Conservation (phyloP, 2,888 invertebrate species). For the Cyrtodaria siliqua region DNA sequence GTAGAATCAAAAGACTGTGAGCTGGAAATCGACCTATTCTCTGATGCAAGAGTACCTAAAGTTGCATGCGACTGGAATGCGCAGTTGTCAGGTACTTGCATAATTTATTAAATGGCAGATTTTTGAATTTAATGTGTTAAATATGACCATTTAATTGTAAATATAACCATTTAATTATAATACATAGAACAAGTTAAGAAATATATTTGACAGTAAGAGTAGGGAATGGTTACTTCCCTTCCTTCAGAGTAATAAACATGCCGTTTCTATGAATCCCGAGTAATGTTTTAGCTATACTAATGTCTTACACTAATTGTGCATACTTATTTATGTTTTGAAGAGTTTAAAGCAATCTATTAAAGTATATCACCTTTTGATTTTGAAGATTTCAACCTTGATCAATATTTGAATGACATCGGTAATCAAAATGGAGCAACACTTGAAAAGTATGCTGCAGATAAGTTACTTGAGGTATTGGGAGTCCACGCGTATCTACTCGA, state of each 20-base stretch:
- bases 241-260: too few species aligned
- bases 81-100: constrained; percentile 35
- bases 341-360: too few species aligned
- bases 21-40: constrained; percentile 33
- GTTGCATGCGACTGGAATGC: constrained; percentile 46
- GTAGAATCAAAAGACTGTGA: constrained; percentile 47
- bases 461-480: constrained; percentile 46
- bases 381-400: constrained; percentile 55
- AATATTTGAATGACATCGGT: constrained; percentile 25
- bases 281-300: neutral
- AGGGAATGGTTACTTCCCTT: too few species aligned
- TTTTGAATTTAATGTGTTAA: too few species aligned
- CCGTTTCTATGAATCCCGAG: too few species aligned
- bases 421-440: constrained; percentile 19
- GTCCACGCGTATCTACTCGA: constrained; percentile 35
- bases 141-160: too few species aligned
- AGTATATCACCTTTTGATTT: too few species aligned
- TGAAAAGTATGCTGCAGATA: constrained; percentile 24
- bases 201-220: too few species aligned
- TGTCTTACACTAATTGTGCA: neutral
- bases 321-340: neutral
- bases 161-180: too few species aligned
- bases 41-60: constrained; percentile 48
- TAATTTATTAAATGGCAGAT: too few species aligned
- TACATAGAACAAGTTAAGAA: too few species aligned